Conservation (phyloP, 92 coral and sea anemone species). For the Heliopora coerulea region DNA sequence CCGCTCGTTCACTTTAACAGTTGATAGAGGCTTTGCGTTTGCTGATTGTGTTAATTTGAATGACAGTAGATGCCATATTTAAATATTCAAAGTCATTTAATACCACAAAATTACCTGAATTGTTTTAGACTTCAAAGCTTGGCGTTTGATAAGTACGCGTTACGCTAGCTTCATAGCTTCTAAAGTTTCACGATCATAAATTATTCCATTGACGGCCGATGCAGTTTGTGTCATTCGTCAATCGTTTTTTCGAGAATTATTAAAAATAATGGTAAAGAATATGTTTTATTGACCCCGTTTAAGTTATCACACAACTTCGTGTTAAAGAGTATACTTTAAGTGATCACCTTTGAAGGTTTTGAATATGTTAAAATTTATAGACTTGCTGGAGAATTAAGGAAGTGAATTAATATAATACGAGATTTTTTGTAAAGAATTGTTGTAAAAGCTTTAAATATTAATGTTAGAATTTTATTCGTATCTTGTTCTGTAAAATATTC, state of each 20-base stretch:
- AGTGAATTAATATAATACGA: constrained; percentile 38
- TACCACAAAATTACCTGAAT: background rate
- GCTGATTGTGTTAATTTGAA: constrained; percentile 30
- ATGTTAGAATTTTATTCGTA: constrained; percentile 38
- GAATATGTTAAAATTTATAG: constrained; percentile 1
- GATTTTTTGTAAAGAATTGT: constrained; percentile 34
- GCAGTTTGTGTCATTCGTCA: background rate
- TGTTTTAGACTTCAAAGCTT: constrained; percentile 3
- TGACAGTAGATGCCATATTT: constrained; percentile 31
- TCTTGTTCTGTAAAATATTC: constrained; percentile 38
- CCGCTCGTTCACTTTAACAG: constrained; percentile 36
- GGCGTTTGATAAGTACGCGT: background rate
- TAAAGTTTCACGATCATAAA: background rate
- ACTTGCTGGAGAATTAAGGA: background rate
- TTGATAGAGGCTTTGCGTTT: constrained; percentile 13
- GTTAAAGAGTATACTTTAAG: constrained; percentile 20
- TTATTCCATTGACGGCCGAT: background rate
- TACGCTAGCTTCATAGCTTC: constrained; percentile 6
- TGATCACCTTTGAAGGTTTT: constrained; percentile 6
- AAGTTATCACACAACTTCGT: background rate
- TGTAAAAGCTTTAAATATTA: constrained; percentile 40
- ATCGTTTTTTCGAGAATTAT: background rate
- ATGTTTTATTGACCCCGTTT: background rate
- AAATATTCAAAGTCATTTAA: constrained; percentile 3
- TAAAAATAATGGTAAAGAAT: background rate